Conservation (phyloP, 2,797 vertebrate genomes). For the Lepilemur septentrionalis region DNA sequence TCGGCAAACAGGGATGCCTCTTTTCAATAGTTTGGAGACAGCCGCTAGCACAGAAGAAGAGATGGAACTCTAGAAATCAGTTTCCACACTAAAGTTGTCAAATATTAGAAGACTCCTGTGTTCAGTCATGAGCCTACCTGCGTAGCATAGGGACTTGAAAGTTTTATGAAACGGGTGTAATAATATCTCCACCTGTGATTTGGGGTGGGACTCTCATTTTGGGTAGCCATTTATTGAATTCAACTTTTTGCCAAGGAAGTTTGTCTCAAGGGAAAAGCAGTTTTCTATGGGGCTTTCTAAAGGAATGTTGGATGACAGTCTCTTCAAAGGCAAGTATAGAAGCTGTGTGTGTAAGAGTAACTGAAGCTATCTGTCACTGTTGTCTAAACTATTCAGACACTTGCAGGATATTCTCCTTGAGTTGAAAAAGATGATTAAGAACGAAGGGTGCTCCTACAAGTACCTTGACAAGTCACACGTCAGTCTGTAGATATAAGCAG, state of each 20-base stretch:
- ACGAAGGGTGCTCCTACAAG: neutral
- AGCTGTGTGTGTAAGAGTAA: conserved; percentile 57
- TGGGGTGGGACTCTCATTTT: conserved; percentile 62
- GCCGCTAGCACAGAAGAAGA: conserved; percentile 84
- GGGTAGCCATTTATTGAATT: conserved; percentile 71
- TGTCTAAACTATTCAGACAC: conserved; percentile 65
- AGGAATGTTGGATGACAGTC: conserved; percentile 56
- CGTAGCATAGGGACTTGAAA: conserved; percentile 64
- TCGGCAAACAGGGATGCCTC: conserved; percentile 77
- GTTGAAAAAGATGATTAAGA: conserved; percentile 52
- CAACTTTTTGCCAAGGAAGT: conserved; percentile 72
- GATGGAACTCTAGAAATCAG: conserved; percentile 85
- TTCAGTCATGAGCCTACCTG: conserved; percentile 51
- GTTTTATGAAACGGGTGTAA: conserved; percentile 71
- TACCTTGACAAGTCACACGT: neutral
- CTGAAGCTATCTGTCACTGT: conserved; percentile 24
- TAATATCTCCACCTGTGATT: conserved; percentile 69
- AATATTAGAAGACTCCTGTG: conserved; percentile 68
- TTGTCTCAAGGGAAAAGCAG: conserved; percentile 74
- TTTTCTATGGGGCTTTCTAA: conserved; percentile 71
- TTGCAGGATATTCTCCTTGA: conserved; percentile 31
- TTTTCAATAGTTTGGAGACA: conserved; percentile 72
- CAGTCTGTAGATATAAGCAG: neutral
- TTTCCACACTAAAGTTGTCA: conserved; percentile 69
- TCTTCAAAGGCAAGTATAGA: conserved; percentile 63